Conservation (phyloP, 2,113 vertebrate species). For the Chitala chitala region DNA sequence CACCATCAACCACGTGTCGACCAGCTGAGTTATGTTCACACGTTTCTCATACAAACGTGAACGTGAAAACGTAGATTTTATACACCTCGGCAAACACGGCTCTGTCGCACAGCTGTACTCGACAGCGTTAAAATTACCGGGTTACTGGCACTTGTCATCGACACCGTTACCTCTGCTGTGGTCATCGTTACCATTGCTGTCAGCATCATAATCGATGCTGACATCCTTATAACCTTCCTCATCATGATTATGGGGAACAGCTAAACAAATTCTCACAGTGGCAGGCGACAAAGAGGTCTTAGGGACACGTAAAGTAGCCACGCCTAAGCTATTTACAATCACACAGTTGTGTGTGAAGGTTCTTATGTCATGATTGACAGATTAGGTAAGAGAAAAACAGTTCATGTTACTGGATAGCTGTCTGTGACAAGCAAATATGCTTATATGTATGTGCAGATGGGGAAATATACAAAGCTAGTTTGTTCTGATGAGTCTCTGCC, state of each 20-base stretch:
- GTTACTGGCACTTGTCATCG: too few relatives aligned
- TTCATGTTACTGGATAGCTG: not conserved
- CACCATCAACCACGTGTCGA: too few relatives aligned
- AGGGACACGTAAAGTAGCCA: not conserved
- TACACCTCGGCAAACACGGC: too few relatives aligned
- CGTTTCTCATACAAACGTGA: not conserved
- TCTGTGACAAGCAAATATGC: not conserved
- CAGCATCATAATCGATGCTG: not conserved
- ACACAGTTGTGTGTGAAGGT: not conserved
- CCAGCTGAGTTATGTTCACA: not conserved
- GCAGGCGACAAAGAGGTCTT: not conserved
- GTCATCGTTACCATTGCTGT: not conserved
- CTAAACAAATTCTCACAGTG: not conserved
- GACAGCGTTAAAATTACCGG: too few relatives aligned
- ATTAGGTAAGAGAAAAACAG: not conserved
- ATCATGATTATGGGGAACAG: not conserved
- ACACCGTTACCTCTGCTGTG: too few relatives aligned
- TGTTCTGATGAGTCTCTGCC: conserved; percentile 1
- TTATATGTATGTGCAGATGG: not conserved
- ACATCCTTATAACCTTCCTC: not conserved
- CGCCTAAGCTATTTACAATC: not conserved
- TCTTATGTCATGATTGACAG: not conserved
- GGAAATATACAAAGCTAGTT: not conserved
- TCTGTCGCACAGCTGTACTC: too few relatives aligned
- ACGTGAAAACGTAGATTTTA: too few relatives aligned